These are phyloP conservation scores for Drosophila lini DNA, from an alignment of 1,140 invertebrate species.

Conservation along the genomic window DNA sequence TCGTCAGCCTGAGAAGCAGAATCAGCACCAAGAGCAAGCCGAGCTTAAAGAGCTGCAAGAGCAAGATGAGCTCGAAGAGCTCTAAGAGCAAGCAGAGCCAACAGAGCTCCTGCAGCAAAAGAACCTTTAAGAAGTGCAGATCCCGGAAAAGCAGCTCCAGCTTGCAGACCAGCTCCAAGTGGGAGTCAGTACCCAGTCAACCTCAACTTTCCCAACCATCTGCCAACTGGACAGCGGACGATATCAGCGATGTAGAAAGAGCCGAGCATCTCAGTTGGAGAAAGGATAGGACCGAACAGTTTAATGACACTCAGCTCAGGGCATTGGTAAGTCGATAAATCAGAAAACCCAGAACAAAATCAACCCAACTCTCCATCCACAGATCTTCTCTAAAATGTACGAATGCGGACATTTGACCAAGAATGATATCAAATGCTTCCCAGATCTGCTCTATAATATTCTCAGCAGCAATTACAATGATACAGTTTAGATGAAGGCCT, in stretches of 20 bases:
- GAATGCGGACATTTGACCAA: slow-evolving; percentile 66
- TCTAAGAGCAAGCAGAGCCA: background rate
- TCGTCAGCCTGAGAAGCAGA: background rate
- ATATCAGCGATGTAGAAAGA: slow-evolving; percentile 27
- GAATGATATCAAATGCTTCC: slow-evolving; percentile 73
- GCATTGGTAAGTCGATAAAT: slow-evolving; percentile 16
- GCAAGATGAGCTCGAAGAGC: background rate
- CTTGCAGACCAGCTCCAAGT: background rate
- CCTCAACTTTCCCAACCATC: background rate
- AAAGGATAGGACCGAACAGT: slow-evolving; percentile 36
- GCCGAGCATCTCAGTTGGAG: slow-evolving; percentile 43
- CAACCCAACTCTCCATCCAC: background rate
- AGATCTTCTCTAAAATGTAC: slow-evolving; percentile 72
- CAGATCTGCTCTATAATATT: slow-evolving; percentile 54
- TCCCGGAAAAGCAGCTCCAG: background rate
- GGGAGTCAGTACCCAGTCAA: no score
- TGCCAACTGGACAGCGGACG: slow-evolving; percentile 36
- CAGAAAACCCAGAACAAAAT: background rate
- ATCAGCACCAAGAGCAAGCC: background rate
- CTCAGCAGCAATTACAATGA: slow-evolving; percentile 6
- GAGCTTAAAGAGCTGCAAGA: background rate
- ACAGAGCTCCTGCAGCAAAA: background rate
- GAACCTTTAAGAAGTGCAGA: background rate
- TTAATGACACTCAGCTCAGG: slow-evolving; percentile 38
- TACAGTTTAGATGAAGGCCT: background rate